A percentile compares a stretch with the other conserved stretches of the same genome.
These are phyloP conservation scores for Etheostoma perlongum DNA, from an alignment of 2,797 vertebrate species.

Conservation along the genomic window DNA sequence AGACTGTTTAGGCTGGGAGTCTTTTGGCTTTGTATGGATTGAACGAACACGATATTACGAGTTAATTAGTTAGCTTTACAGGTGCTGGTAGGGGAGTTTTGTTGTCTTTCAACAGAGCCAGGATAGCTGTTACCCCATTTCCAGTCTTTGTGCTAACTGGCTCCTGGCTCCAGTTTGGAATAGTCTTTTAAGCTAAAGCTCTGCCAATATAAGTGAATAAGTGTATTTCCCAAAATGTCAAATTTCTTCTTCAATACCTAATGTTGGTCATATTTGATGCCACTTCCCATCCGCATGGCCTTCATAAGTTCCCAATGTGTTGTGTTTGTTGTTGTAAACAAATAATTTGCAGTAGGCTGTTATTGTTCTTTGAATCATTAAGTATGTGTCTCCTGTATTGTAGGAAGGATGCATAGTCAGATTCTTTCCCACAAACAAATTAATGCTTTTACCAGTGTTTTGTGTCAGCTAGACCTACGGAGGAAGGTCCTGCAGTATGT, in stretches of 20 bases:
- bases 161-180: neutral
- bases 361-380: constrained; percentile 11
- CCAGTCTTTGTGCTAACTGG: neutral
- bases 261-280: neutral
- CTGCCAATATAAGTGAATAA: too few species aligned
- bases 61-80: too few species aligned
- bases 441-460: constrained; percentile 39
- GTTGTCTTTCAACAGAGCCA: constrained; percentile 2
- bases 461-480: constrained; percentile 46
- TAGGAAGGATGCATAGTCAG: constrained; percentile 7
- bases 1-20: neutral
- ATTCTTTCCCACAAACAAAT: constrained; percentile 16
- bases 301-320: neutral
- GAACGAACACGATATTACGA: too few species aligned
- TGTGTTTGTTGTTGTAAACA: constrained; percentile 14
- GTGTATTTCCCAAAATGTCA: neutral
- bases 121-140: neutral
- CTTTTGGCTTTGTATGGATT: neutral
- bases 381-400: neutral
- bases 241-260: neutral
- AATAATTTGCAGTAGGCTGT: constrained; percentile 14
- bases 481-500: constrained; percentile 60
- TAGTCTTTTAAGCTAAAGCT: neutral
- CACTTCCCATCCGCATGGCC: neutral
- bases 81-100: neutral